phyloP scores from a whole-genome alignment of 2,797 vertebrate species.

The Remorina albescens region DNA sequence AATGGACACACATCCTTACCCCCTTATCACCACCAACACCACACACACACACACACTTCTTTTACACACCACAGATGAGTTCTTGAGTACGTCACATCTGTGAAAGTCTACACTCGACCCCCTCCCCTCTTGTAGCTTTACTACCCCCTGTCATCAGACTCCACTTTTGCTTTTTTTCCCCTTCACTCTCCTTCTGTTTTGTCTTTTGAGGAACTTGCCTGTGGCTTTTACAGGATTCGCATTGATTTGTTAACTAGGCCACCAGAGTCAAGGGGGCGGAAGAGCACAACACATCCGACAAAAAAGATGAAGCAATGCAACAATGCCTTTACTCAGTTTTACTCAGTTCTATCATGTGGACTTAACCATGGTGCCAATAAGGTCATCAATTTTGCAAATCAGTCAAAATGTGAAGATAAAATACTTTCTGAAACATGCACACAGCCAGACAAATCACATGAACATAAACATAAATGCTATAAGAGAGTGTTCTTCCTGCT shows the following conservation, averaged over 20 bases:
- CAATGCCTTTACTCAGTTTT: background rate
- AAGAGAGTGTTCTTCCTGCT: constrained; percentile 51
- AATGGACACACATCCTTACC: no score
- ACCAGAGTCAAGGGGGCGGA: constrained; percentile 52
- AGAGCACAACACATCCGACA: constrained; percentile 51
- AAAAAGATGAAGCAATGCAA: constrained; percentile 50
- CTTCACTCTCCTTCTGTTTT: constrained; percentile 4
- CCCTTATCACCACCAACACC: no score
- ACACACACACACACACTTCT: no score
- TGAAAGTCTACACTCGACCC: constrained; percentile 36
- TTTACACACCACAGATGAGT: constrained; percentile 8
- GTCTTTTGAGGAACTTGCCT: constrained; percentile 50
- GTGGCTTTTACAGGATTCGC: constrained; percentile 71
- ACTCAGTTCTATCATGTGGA: background rate
- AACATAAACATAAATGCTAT: no score
- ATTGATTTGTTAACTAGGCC: constrained; percentile 73
- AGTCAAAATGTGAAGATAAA: constrained; percentile 1
- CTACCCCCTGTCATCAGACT: constrained; percentile 35
- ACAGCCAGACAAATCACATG: constrained; percentile 10
- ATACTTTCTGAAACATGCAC: background rate
- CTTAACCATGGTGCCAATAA: background rate
- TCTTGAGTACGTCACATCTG: constrained; percentile 42
- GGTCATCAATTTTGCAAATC: background rate
- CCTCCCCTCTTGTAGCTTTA: constrained; percentile 28
- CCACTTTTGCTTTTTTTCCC: constrained; percentile 10